Evolutionary conservation across 2,113 vertebrate species (phyloP), one percentile per base, ranked within the genome.

Genomic region (Campylomormyrus tamandua): DNA sequence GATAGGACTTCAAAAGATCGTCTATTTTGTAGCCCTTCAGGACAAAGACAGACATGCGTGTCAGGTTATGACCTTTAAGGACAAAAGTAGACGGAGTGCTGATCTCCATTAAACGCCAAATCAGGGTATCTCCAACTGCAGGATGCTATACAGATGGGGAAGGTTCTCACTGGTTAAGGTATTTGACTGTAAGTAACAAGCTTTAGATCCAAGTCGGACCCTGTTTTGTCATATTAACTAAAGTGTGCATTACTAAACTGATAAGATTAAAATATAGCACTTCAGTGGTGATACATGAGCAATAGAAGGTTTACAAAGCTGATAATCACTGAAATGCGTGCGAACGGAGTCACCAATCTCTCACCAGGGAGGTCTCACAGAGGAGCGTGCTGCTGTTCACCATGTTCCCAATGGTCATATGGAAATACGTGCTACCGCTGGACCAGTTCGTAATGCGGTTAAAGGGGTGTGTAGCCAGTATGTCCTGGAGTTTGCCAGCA

Each of bases 361-460:
- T 97, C 93, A 99, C 98, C 96, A 98, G 87, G 24, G 96, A 94
- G 5, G 97, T 98, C 93, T 99, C 98, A 48, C 98, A 99, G 88
- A 97, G 93, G 45, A 99, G 94, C 35, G 93, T 95, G 90, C 83
- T 94, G 45, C 96, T 96, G 35, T 92, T 95, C 90, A 97, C 93
- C 91, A 97, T 91, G 91, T 94, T 97, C 49, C 97, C 96, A 88
- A 98, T 95, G 0, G 94, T 96, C 97, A 99, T 96, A 93, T 98
- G 97, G 90, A 99, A 99, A 89, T 95, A 95, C 0, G 95, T 96
- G 90, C 94, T 97, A 17, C 95, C 96, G 3, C 97, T 98, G 93
- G 94, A 94, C 97, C 96, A 99, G 5, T 96, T 97, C 48, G 96
- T 95, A 89, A 99, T 98, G 92, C 96, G 97, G 91, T 93, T 98